Percentiles rank a stretch among this genome's conserved stretches.
Conservation (phyloP, 1,140 invertebrate genomes). For the Sitobion miscanthi region DNA sequence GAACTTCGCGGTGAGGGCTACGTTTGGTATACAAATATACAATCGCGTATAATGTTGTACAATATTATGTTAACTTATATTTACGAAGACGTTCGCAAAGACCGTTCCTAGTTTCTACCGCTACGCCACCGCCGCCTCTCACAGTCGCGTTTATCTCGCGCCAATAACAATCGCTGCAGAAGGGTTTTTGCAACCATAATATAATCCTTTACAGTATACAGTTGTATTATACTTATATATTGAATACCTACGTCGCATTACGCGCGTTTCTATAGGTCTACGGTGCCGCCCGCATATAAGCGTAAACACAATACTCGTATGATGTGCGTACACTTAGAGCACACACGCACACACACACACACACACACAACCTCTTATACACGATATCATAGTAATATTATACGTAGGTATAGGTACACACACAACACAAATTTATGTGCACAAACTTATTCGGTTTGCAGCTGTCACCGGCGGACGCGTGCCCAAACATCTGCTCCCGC, state of each 20-base stretch:
- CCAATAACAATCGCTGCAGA: background rate
- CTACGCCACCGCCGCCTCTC: background rate
- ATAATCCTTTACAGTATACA: background rate
- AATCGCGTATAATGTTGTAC: too few species aligned
- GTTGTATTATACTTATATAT: background rate
- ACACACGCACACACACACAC: background rate
- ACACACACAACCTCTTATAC: background rate
- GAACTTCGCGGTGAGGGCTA: background rate
- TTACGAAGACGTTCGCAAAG: background rate
- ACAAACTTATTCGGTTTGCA: constrained; percentile 38
- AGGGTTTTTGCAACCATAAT: background rate
- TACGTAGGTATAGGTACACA: background rate
- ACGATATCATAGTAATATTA: background rate
- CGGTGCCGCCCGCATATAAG: background rate
- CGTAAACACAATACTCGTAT: background rate
- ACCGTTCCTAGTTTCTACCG: background rate
- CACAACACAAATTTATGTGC: background rate
- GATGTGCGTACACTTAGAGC: background rate
- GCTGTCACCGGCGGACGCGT: constrained; percentile 28
- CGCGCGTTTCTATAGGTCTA: background rate
- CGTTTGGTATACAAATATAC: background rate
- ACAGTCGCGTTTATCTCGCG: background rate
- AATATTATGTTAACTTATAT: background rate
- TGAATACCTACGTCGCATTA: background rate
- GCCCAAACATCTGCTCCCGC: constrained; percentile 47